Percentiles rank a stretch among this genome's conserved stretches.
phyloP scores from a whole-genome alignment of 1,140 invertebrate genomes.

The Bombus balteatus region DNA sequence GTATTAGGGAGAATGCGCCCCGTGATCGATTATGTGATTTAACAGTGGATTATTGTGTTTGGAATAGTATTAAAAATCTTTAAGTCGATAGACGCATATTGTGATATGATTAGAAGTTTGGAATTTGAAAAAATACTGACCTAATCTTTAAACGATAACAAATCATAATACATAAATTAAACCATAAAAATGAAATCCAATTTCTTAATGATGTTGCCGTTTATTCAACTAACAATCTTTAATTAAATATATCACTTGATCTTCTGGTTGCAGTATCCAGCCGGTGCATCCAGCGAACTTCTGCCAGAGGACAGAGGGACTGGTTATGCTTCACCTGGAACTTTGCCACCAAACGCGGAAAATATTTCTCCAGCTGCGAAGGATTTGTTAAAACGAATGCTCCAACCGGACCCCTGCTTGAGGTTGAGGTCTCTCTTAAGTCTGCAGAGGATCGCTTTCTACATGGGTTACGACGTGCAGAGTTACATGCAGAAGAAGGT shows the following conservation, averaged over 20 bases:
- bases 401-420: slow-evolving; percentile 78
- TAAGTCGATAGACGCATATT: too few species aligned
- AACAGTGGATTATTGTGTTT: too few species aligned
- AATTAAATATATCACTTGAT: not conserved
- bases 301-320: slow-evolving; percentile 26
- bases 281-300: slow-evolving; percentile 31
- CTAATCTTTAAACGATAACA: too few species aligned
- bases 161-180: too few species aligned
- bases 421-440: slow-evolving; percentile 78
- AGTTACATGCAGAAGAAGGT: slow-evolving; percentile 76
- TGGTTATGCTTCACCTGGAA: slow-evolving; percentile 40
- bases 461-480: slow-evolving; percentile 78
- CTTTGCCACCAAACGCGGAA: slow-evolving; percentile 64
- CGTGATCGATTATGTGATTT: too few species aligned
- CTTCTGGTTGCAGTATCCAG: slow-evolving; percentile 59
- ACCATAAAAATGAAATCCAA: too few species aligned
- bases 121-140: not conserved
- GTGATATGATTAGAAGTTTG: too few species aligned
- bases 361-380: slow-evolving; percentile 69
- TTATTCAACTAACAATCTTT: not conserved
- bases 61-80: too few species aligned
- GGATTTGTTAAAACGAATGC: slow-evolving; percentile 80
- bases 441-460: slow-evolving; percentile 82
- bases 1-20: too few species aligned
- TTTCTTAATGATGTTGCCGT: not conserved